A percentile compares a stretch with the other conserved stretches of the same genome.
Evolutionary conservation across 2,113 vertebrate genomes (phyloP).

Genomic region (Anhinga anhinga): DNA sequence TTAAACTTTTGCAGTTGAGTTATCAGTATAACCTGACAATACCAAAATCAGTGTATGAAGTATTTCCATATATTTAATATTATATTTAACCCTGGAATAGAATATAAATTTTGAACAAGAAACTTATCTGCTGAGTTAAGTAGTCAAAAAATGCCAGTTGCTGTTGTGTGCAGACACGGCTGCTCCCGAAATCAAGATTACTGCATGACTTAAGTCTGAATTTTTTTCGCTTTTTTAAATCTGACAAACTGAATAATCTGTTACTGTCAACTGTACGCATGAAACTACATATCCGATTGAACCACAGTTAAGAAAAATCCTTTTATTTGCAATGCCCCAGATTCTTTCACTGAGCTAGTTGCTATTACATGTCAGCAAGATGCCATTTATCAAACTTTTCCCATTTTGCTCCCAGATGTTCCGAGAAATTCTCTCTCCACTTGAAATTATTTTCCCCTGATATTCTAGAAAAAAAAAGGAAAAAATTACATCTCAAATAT

Average conservation of each 20-base stretch:
- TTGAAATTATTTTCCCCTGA: slow-evolving; percentile 5
- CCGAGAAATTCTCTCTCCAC: neutral
- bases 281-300: neutral
- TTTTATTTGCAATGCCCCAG: neutral
- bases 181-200: neutral
- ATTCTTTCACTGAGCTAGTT: slow-evolving; percentile 2
- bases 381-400: slow-evolving; percentile 30
- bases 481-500: slow-evolving; percentile 32
- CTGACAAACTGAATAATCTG: neutral
- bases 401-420: slow-evolving; percentile 49
- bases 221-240: neutral
- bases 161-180: neutral
- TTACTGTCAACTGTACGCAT: neutral
- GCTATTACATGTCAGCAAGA: slow-evolving; percentile 31
- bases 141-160: neutral
- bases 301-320: neutral
- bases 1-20: neutral
- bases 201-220: neutral
- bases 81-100: neutral
- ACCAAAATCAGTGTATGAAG: neutral
- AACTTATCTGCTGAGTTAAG: neutral
- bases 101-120: neutral
- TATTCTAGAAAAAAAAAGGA: neutral
- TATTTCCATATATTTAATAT: neutral
- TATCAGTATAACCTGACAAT: neutral